Evolutionary conservation across 2,888 invertebrate genomes (phyloP).

Genomic region (Coleophora flavipennella): DNA sequence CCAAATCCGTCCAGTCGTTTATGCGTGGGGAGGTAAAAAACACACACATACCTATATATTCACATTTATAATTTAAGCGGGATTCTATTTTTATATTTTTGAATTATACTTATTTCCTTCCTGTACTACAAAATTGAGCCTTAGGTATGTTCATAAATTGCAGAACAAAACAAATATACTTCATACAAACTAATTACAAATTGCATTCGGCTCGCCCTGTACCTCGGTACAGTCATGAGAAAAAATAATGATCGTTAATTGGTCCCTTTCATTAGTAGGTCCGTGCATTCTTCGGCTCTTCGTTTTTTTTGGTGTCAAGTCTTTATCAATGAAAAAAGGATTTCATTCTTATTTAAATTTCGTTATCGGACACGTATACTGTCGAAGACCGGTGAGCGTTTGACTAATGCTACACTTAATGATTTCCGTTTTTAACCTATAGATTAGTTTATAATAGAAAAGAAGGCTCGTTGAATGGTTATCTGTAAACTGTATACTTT

Average conservation of each 20-base stretch:
- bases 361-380: conserved; percentile 49
- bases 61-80: too few relatives aligned
- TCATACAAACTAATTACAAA: background rate
- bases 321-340: conserved; percentile 70
- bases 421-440: conserved; percentile 6
- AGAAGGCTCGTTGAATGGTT: too few relatives aligned
- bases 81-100: too few relatives aligned
- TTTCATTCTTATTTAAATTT: conserved; percentile 69
- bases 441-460: too few relatives aligned
- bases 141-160: too few relatives aligned
- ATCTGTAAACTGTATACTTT: too few relatives aligned
- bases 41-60: too few relatives aligned
- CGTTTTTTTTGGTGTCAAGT: conserved; percentile 68
- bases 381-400: conserved; percentile 43
- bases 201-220: conserved; percentile 32
- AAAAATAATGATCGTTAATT: conserved; percentile 71
- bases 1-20: background rate
- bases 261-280: conserved; percentile 70
- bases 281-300: conserved; percentile 56
- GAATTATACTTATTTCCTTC: too few relatives aligned
- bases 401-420: conserved; percentile 41
- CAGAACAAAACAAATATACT: too few relatives aligned
- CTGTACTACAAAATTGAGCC: too few relatives aligned
- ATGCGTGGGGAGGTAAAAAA: too few relatives aligned
- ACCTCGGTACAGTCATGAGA: conserved; percentile 49